These are phyloP conservation scores for Phalacrocorax carbo DNA, from an alignment of 2,113 vertebrate genomes.

Conservation along the genomic window DNA sequence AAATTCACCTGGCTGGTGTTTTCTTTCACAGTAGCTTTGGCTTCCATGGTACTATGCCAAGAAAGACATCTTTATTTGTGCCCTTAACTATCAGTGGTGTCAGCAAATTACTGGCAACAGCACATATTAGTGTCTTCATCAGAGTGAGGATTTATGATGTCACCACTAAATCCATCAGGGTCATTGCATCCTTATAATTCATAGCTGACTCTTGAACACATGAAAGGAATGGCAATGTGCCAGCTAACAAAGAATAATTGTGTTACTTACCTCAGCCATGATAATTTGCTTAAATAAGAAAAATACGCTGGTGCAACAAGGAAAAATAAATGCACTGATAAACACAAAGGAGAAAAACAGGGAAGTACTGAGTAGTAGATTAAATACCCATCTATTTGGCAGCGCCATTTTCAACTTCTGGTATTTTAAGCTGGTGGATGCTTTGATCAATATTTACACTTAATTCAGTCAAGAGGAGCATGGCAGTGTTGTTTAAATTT, in stretches of 20 bases:
- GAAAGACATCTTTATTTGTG: slow-evolving; percentile 57
- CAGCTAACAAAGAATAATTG: slow-evolving; percentile 50
- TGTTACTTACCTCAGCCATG: slow-evolving; percentile 22
- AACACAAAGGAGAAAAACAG: background rate
- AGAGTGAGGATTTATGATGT: slow-evolving; percentile 58
- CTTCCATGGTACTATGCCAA: slow-evolving; percentile 47
- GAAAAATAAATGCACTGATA: background rate
- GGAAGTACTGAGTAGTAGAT: background rate
- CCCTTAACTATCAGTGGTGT: slow-evolving; percentile 14
- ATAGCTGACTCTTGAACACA: slow-evolving; percentile 28
- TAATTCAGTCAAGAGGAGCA: background rate
- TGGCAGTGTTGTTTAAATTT: background rate
- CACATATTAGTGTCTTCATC: slow-evolving; percentile 33
- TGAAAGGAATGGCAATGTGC: slow-evolving; percentile 41
- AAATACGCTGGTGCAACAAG: background rate
- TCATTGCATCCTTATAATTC: slow-evolving; percentile 46
- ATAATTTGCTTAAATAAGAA: slow-evolving; percentile 55
- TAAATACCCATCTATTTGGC: background rate
- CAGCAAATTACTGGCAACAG: slow-evolving; percentile 53
- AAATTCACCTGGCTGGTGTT: slow-evolving; percentile 42
- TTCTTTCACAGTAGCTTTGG: slow-evolving; percentile 49
- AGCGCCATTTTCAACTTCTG: background rate
- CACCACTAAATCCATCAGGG: slow-evolving; percentile 35
- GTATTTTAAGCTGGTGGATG: background rate
- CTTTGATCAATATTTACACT: background rate